A percentile compares a stretch with the other conserved stretches of the same genome.
Evolutionary conservation across 2,113 vertebrate genomes (phyloP).

Genomic region (Equus przewalskii): DNA sequence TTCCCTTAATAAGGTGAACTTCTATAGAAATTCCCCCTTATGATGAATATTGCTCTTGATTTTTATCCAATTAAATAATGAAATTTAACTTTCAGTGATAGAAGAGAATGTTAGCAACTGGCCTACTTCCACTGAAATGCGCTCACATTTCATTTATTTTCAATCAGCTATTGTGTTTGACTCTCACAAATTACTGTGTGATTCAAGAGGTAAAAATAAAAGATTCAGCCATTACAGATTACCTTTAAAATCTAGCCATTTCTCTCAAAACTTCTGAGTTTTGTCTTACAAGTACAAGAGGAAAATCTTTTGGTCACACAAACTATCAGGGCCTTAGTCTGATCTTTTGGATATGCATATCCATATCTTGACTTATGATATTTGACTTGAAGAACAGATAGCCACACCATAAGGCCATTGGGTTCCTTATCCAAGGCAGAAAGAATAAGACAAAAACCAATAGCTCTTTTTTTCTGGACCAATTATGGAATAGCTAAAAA

Average conservation of each 20-base stretch:
- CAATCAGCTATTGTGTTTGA: slow-evolving; percentile 84
- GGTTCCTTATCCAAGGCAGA: background rate
- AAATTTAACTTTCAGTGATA: slow-evolving; percentile 75
- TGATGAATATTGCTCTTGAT: slow-evolving; percentile 68
- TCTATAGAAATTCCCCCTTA: slow-evolving; percentile 38
- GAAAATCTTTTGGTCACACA: slow-evolving; percentile 46
- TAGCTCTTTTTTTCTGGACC: background rate
- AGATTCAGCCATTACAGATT: slow-evolving; percentile 93
- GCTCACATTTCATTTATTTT: slow-evolving; percentile 88
- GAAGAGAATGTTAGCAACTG: slow-evolving; percentile 87
- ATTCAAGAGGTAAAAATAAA: slow-evolving; percentile 87
- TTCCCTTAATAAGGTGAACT: background rate
- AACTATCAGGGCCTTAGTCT: slow-evolving; percentile 76
- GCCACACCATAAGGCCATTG: background rate
- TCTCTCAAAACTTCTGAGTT: slow-evolving; percentile 65
- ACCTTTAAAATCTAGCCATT: slow-evolving; percentile 84
- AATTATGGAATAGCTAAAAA: slow-evolving; percentile 20
- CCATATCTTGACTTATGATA: slow-evolving; percentile 85
- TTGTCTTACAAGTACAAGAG: slow-evolving; percentile 61
- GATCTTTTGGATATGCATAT: slow-evolving; percentile 74
- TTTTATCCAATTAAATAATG: slow-evolving; percentile 83
- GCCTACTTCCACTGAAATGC: slow-evolving; percentile 88
- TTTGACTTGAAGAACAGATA: slow-evolving; percentile 12
- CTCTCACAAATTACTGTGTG: slow-evolving; percentile 87
- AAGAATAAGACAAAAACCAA: background rate